phyloP scores from a whole-genome alignment of 2,797 vertebrate genomes.

The Glyptemys insculpta region DNA sequence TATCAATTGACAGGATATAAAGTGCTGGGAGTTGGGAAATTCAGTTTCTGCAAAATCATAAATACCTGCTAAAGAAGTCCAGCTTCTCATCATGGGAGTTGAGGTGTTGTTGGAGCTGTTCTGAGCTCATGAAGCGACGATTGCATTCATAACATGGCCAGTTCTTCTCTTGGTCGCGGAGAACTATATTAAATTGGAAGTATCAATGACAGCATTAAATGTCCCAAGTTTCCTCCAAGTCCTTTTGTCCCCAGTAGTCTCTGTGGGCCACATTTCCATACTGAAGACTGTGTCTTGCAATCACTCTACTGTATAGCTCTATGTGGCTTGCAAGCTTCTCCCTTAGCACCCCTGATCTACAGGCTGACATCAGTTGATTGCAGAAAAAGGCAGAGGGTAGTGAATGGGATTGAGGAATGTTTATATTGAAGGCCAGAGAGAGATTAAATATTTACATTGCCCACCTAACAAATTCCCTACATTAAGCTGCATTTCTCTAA shows the following conservation, averaged over 20 bases:
- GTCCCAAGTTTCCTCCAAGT: not conserved
- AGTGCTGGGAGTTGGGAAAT: not conserved
- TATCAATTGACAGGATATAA: not conserved
- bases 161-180: slow-evolving; percentile 97
- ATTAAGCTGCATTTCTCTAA: not conserved
- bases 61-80: slow-evolving; percentile 91
- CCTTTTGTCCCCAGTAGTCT: not conserved
- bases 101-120: slow-evolving; percentile 97
- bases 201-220: not conserved
- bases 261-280: not conserved
- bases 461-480: not conserved
- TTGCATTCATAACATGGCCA: slow-evolving; percentile 99
- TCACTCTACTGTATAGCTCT: not conserved
- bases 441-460: not conserved
- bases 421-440: not conserved
- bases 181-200: slow-evolving; percentile 82
- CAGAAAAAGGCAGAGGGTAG: not conserved
- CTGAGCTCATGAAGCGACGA: slow-evolving; percentile 95
- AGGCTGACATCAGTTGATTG: not conserved
- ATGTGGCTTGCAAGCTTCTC: not conserved
- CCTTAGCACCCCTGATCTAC: not conserved
- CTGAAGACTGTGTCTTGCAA: not conserved
- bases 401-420: not conserved
- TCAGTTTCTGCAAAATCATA: not conserved
- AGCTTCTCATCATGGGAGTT: slow-evolving; percentile 98